Base-by-base conservation (phyloP, 2,797 vertebrate species). In the Parotocinclus haroldoi region DNA sequence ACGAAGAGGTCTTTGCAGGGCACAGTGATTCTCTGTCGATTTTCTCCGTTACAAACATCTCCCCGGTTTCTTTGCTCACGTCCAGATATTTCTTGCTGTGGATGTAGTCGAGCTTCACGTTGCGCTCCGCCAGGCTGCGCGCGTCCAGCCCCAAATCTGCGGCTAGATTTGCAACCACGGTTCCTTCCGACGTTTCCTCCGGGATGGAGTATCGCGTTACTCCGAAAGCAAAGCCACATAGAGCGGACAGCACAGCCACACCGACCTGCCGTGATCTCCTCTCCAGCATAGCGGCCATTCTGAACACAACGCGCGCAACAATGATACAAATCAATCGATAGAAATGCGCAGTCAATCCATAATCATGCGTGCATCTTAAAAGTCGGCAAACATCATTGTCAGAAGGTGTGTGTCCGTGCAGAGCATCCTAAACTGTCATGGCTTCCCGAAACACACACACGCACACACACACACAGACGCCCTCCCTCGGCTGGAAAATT, bases 201-300 rank as follows among this genome's bases (percentile, higher is more conserved):
- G 89, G 88, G 61, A 92, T 84, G n/a, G 90, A 92, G 82, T 92
- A 91, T 7, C 91, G 87, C 48, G 84, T 85, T 65, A 92, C 85
- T 60, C 85, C 81, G 13, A 82, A 83, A 68, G 81, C 81, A 9
- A 70, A 68, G 52, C 80, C 78, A 84, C 88, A 92, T n/a, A 88
- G 73, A 40, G 80, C 78, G 18, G 63, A 37, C 63, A 89, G 81
- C 18, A 83, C 37, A 13, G 86, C 65, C 14, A 54, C 38, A 7
- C 16, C n/a, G 60, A 69, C 55, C 10, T 18, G 66, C 58, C 71
- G 79, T 18, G 52, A 48, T 71, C 59, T 71, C 19, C 27, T 14
- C 27, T 67, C 18, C 18, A 55, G 19, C 48, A 64, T 27, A 40
- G 39, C 10, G 59, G 68, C 51, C 76, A 76, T 78, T 27, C 53